These are phyloP conservation scores for Acrocephalus kingi DNA, from an alignment of 2,113 vertebrate species.

Conservation along the genomic window DNA sequence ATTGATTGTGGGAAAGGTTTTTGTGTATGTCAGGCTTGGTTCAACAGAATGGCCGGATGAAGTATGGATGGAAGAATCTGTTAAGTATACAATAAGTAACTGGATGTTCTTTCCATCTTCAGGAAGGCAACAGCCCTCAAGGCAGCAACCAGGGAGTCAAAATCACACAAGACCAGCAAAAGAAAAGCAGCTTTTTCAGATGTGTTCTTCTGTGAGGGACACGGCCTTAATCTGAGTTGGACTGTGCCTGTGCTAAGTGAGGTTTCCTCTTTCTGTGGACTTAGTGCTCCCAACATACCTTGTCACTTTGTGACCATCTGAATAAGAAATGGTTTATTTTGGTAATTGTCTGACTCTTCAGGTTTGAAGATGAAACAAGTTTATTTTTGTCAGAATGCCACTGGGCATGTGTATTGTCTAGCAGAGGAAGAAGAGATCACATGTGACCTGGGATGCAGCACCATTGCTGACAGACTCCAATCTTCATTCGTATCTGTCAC, in stretches of 20 bases:
- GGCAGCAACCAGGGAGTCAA: conserved; percentile 91
- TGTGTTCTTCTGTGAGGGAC: conserved; percentile 89
- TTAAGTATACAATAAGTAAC: neutral
- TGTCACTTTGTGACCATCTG: conserved; percentile 35
- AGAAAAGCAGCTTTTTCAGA: conserved; percentile 96
- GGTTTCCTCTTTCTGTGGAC: conserved; percentile 54
- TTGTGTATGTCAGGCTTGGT: neutral
- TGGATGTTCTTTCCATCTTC: conserved; percentile 43
- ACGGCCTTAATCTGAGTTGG: conserved; percentile 75
- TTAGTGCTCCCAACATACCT: neutral
- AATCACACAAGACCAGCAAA: conserved; percentile 92
- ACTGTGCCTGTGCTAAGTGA: conserved; percentile 79
- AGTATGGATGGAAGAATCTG: neutral
- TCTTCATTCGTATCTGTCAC: neutral
- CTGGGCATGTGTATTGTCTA: neutral
- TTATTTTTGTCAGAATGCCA: conserved; percentile 25
- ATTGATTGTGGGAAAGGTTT: accelerated
- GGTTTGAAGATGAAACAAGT: conserved; percentile 57
- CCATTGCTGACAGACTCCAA: neutral
- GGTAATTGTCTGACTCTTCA: conserved; percentile 63
- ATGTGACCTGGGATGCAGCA: neutral
- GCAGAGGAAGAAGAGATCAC: neutral
- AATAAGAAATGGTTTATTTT: conserved; percentile 72
- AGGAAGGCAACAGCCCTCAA: conserved; percentile 93
- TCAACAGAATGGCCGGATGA: no score